These are phyloP conservation scores for Tokudaia muenninki DNA, from an alignment of 2,797 vertebrate species.

Conservation along the genomic window DNA sequence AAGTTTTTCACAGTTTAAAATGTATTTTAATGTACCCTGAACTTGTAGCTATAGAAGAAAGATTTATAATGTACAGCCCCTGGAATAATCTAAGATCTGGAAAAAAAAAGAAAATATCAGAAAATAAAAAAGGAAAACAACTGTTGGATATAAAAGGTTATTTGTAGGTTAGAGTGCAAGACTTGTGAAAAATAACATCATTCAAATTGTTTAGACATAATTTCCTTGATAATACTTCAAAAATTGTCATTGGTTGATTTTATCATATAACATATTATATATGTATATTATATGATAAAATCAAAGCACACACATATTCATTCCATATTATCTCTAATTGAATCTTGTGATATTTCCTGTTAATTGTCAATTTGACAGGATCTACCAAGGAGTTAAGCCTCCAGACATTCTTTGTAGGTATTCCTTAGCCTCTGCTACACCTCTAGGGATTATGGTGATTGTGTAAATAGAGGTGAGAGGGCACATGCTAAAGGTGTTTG, in stretches of 20 bases:
- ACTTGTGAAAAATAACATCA: background rate
- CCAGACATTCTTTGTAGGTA: background rate
- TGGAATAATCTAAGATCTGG: background rate
- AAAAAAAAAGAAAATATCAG: background rate
- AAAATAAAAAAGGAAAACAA: background rate
- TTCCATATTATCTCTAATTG: background rate
- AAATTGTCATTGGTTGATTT: background rate
- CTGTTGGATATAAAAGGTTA: background rate
- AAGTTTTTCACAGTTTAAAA: background rate
- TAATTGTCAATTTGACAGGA: background rate
- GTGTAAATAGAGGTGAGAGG: background rate
- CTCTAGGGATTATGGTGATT: background rate
- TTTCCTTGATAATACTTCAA: background rate
- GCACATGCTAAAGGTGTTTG: too few species aligned
- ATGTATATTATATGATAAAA: background rate
- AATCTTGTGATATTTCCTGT: too few species aligned
- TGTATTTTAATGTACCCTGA: background rate
- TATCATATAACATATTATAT: background rate
- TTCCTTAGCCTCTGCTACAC: background rate
- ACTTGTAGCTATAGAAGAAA: background rate
- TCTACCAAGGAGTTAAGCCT: background rate
- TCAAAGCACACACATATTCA: background rate
- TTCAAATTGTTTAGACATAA: background rate
- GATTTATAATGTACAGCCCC: background rate
- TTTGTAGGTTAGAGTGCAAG: background rate